These are phyloP conservation scores for Muntiacus muntjak DNA, from an alignment of 2,113 vertebrate species.

Conservation along the genomic window DNA sequence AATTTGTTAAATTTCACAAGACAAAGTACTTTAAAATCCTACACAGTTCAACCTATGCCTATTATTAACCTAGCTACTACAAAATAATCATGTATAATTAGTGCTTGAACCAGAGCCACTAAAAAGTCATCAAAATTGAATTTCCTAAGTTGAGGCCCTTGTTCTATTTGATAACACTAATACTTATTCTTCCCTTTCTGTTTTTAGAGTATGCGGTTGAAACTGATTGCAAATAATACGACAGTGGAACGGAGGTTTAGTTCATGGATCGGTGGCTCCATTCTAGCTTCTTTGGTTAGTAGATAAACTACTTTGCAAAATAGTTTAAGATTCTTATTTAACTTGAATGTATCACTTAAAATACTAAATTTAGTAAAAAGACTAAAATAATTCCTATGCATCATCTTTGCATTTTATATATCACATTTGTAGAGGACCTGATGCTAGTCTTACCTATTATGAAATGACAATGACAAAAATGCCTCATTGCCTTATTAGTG, in stretches of 20 bases:
- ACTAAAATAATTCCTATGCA: background rate
- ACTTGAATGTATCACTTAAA: background rate
- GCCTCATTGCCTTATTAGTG: background rate
- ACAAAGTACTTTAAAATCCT: background rate
- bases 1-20: background rate
- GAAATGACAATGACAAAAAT: background rate
- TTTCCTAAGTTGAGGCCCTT: background rate
- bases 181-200: background rate
- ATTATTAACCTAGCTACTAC: background rate
- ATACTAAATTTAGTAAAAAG: background rate
- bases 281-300: constrained; percentile 96
- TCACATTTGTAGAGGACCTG: background rate
- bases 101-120: background rate
- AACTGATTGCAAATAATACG: constrained; percentile 98
- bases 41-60: background rate
- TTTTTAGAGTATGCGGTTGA: constrained; percentile 96
- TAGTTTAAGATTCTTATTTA: background rate
- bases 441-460: background rate
- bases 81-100: background rate
- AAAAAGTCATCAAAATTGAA: background rate
- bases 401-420: background rate
- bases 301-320: constrained; percentile 25
- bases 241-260: constrained; percentile 97
- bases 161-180: background rate
- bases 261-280: constrained; percentile 97